Evolutionary conservation across 2,797 vertebrate species (phyloP), one percentile per base, ranked within the genome.

Genomic region (Diceros bicornis): DNA sequence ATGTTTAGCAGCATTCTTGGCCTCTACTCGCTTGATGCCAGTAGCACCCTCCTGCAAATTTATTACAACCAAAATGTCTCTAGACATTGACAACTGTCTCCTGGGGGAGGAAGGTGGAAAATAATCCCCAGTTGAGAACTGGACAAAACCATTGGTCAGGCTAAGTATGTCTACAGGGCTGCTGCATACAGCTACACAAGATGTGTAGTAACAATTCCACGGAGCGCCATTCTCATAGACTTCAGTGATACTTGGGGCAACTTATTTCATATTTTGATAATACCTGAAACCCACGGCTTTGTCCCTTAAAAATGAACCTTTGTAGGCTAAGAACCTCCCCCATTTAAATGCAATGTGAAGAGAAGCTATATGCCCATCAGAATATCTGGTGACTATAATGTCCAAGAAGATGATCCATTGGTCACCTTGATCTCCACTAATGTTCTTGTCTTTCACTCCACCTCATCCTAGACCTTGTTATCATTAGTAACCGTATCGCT

Each of bases 301-400:
- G 66, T 7, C 7, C 7, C 69, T 97, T 47, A 52, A 61, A 74
- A 25, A 50, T 50, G 27, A 77, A 59, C 16, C 1, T 89, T 41
- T 61, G 5, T 41, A 66, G 68, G 11, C 29, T 59, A 66, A 77
- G 7, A n/a, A 9, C 34, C 16, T 89, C 7, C 17, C 23, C n/a
- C 7, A 64, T 75, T 74, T 89, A 68, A 93, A 41, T 25, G 37
- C 23, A 62, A 7, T 16, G 7, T 62, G n/a, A 78, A 75, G 14
- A 44, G 69, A 96, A 89, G 2, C 8, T 68, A 7, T 77, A 12
- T 68, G 32, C 16, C 41, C 55, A 47, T 62, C 75, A 91, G 52
- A 91, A 47, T 61, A 66, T 71, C 55, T 89, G 71, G 14, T 59
- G 47, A 85, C 7, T 92, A 89, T 37, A 81, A 52, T 21, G 50